Percentiles rank a stretch among this genome's conserved stretches.
phyloP scores from a whole-genome alignment of 1,140 invertebrate genomes.

The Contarinia nasturtii region DNA sequence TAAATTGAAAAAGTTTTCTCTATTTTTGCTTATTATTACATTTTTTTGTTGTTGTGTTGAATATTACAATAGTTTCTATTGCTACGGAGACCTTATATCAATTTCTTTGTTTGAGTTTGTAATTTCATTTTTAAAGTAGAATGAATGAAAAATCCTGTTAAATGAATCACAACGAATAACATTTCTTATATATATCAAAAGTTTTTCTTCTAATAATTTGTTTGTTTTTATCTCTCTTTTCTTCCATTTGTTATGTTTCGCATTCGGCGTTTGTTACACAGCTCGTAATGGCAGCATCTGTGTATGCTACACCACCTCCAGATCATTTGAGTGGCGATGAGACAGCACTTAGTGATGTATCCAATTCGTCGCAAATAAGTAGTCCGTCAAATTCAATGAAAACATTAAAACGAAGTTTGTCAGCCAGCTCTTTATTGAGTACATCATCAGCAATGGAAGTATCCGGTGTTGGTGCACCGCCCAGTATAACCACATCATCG shows the following conservation, averaged over 20 bases:
- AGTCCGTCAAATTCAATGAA: constrained; percentile 5
- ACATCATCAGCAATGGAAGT: too few relatives aligned
- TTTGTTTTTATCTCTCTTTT: background rate
- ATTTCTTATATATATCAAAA: background rate
- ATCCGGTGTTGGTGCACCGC: background rate
- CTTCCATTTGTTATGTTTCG: too few relatives aligned
- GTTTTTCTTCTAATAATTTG: too few relatives aligned
- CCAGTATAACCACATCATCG: background rate
- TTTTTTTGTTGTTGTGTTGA: too few relatives aligned
- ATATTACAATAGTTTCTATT: too few relatives aligned
- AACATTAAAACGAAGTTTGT: constrained; percentile 5
- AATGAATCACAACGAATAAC: background rate
- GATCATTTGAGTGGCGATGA: constrained; percentile 23
- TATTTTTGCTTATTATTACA: too few relatives aligned
- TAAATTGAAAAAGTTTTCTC: too few relatives aligned
- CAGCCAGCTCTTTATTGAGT: constrained; percentile 4
- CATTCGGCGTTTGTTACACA: too few relatives aligned
- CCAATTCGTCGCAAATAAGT: constrained; percentile 19
- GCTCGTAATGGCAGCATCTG: constrained; percentile 20
- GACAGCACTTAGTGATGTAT: constrained; percentile 23
- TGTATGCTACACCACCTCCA: constrained; percentile 25
- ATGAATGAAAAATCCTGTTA: background rate
- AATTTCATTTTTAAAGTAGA: too few relatives aligned
- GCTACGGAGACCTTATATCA: too few relatives aligned
- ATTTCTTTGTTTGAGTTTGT: too few relatives aligned